phyloP scores from a whole-genome alignment of 2,113 vertebrate genomes.

The Hystrix brachyura region DNA sequence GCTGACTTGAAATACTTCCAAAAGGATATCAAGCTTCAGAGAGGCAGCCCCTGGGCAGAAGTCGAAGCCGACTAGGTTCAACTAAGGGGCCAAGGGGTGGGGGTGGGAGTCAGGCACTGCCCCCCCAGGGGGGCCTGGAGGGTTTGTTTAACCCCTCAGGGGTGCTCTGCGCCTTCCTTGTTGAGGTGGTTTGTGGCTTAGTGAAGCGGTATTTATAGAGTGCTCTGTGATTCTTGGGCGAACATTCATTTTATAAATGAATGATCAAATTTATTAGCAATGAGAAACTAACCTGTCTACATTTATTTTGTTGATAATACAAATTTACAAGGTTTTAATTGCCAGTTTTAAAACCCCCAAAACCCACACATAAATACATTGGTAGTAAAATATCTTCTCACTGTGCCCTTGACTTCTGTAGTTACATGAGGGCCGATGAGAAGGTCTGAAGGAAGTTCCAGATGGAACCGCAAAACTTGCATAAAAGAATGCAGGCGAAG shows the following conservation, averaged over 20 bases:
- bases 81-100: conserved; percentile 1
- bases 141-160: conserved; percentile 83
- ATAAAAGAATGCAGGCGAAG: not conserved
- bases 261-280: conserved; percentile 87
- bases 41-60: conserved; percentile 36
- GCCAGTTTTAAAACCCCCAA: conserved; percentile 83
- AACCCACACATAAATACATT: conserved; percentile 84
- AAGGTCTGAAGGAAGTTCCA: conserved; percentile 63
- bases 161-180: conserved; percentile 81
- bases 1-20: conserved; percentile 76
- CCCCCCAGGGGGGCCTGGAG: conserved; percentile 41
- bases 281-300: conserved; percentile 83
- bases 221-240: conserved; percentile 84
- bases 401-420: conserved; percentile 81
- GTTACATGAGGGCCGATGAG: conserved; percentile 59
- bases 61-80: conserved; percentile 4
- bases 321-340: conserved; percentile 86
- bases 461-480: conserved; percentile 40
- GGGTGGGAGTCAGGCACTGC: not conserved
- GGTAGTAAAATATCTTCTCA: conserved; percentile 85
- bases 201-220: conserved; percentile 84
- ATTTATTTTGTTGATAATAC: conserved; percentile 87
- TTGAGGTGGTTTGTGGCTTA: conserved; percentile 83
- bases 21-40: conserved; percentile 69
- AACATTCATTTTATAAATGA: conserved; percentile 83